phyloP scores from a whole-genome alignment of 64 coral and sea anemone genomes.

The Acropora yongei region DNA sequence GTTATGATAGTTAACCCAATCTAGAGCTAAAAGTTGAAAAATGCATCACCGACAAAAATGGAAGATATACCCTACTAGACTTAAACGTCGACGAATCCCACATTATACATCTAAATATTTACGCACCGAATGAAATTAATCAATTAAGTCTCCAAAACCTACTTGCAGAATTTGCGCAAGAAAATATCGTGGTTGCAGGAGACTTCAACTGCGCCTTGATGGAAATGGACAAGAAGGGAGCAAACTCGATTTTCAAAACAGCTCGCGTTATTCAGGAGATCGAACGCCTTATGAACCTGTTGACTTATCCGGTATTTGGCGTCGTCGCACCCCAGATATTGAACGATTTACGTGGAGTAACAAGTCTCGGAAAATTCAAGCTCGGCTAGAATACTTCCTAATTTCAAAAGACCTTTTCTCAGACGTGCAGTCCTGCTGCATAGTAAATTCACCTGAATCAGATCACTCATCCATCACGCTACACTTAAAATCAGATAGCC shows the following conservation, averaged over 20 bases:
- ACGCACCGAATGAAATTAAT: too few relatives aligned
- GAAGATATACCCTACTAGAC: neutral
- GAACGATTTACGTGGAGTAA: conserved; percentile 9
- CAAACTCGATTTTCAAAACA: neutral
- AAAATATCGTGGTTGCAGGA: neutral
- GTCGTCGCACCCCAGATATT: neutral
- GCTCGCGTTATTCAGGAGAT: neutral
- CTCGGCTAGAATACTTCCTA: conserved; percentile 10
- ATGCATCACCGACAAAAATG: neutral
- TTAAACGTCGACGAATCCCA: neutral
- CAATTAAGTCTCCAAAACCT: too few relatives aligned
- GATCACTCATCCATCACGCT: conserved; percentile 17
- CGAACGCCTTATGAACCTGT: neutral
- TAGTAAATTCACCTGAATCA: neutral
- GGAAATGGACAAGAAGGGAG: conserved; percentile 16
- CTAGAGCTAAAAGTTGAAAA: neutral
- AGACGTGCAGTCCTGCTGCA: neutral
- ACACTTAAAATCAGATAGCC: neutral
- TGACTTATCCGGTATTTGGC: neutral
- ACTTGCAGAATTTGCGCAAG: too few relatives aligned
- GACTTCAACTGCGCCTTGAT: neutral
- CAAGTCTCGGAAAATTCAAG: conserved; percentile 6
- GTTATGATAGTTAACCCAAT: neutral
- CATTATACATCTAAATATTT: neutral
- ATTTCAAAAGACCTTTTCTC: neutral